Percentiles rank a stretch among this genome's conserved stretches.
These are phyloP conservation scores for Lordiphosa fenestrarum DNA, from an alignment of 2,888 invertebrate species.

Conservation along the genomic window DNA sequence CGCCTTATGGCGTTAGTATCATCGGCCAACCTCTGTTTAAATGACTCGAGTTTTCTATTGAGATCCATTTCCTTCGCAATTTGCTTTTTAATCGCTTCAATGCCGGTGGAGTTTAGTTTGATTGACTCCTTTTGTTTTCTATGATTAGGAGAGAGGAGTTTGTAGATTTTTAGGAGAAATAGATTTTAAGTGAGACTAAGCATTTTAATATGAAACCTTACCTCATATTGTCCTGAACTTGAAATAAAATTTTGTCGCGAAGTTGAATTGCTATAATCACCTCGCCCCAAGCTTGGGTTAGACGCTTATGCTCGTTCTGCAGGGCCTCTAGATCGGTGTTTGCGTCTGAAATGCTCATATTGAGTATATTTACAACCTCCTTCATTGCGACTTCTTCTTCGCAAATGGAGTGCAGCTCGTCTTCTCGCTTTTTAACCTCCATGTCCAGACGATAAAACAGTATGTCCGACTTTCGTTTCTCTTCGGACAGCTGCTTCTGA, in stretches of 20 bases:
- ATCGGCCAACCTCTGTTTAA: conserved; percentile 82
- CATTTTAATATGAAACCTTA: conserved; percentile 71
- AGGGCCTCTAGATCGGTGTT: conserved; percentile 87
- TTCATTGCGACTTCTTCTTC: conserved; percentile 86
- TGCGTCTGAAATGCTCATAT: conserved; percentile 84
- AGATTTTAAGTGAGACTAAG: neutral
- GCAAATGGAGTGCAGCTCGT: conserved; percentile 84
- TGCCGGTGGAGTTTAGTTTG: conserved; percentile 82
- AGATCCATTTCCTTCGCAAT: conserved; percentile 84
- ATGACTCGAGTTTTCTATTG: conserved; percentile 84
- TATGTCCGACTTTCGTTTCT: conserved; percentile 82
- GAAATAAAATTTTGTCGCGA: conserved; percentile 85
- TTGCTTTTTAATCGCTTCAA: conserved; percentile 86
- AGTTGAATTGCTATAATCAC: conserved; percentile 86
- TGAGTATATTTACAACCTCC: conserved; percentile 83
- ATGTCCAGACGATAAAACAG: conserved; percentile 85
- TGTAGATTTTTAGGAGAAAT: no score
- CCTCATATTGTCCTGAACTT: conserved; percentile 84
- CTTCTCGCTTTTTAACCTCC: conserved; percentile 87
- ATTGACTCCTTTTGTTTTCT: conserved; percentile 84
- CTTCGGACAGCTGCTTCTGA: conserved; percentile 78
- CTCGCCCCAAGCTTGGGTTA: conserved; percentile 88
- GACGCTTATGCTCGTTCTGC: conserved; percentile 85
- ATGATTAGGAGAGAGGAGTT: neutral
- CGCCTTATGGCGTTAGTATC: conserved; percentile 80